Base-by-base conservation (phyloP, 2,888 invertebrate genomes). In the Drosophila atroscutellata region DNA sequence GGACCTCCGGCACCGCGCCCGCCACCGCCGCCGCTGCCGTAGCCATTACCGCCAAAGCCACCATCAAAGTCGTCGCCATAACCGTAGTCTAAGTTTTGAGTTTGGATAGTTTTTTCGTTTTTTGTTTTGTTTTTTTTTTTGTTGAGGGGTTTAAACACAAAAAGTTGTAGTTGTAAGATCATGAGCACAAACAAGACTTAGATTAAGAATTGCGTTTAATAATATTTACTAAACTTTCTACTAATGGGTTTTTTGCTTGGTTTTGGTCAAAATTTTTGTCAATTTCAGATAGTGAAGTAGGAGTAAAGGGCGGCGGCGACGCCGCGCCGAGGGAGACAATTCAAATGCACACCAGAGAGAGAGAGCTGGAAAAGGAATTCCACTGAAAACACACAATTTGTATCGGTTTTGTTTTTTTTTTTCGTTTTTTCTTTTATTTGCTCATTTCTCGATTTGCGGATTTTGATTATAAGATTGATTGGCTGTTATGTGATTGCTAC, bases 11-110 rank as follows among this genome's bases (percentile, higher is more conserved):
- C 95, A 80, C 91, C 87, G 94, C 97, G 96, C 94, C 96, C 96
- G 94, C 84, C 84, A 70, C 96, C 96, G 94, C 96, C 96, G 94
- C 92, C 92, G 94, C 94, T 95, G 94, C 97, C 97, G 95, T 97
- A 97, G 95, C 96, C 96, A 94, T 97, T 96, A 95, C 96, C 96
- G 95, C 96, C 96, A 95, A 96, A 96, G 93, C 96, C 95, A 95
- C 96, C 96, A 95, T 92, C 91, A 83, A 88, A 92, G 89, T 87
- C 90, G 86, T 92, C 91, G 89, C 92, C 90, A 89, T 92, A 92
- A 81, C 92, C 92, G 79, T 96, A 97, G 95, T 96, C 97, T 96
- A 80, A 72, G 49, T 68, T 65, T 67, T 62, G 51, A 49, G 50
- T 64, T 62, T 26, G 65, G 30, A 64, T 45, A 45, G 55, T 52